Evolutionary conservation across 2,113 vertebrate genomes (phyloP).

Genomic region (Symphodus melops): DNA sequence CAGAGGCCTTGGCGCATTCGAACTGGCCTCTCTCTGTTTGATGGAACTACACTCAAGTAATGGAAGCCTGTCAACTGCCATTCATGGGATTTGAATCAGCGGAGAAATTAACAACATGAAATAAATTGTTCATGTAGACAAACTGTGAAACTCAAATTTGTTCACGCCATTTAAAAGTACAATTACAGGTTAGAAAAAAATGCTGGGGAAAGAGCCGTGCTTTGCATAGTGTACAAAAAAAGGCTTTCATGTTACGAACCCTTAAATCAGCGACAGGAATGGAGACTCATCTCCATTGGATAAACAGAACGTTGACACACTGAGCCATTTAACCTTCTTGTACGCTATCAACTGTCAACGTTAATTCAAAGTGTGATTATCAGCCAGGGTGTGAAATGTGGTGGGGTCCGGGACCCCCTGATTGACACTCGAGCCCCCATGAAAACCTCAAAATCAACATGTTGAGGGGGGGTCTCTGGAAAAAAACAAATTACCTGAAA

Average conservation of each 20-base stretch:
- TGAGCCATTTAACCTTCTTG: no score
- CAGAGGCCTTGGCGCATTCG: constrained; percentile 67
- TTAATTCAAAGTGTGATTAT: not conserved
- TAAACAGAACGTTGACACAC: no score
- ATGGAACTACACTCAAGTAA: constrained; percentile 67
- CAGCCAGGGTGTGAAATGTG: no score
- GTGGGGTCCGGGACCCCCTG: no score
- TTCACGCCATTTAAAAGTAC: constrained; percentile 27
- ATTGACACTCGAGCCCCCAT: no score
- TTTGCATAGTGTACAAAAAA: not conserved
- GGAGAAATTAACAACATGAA: constrained; percentile 60
- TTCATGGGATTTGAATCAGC: constrained; percentile 47
- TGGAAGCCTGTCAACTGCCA: constrained; percentile 54
- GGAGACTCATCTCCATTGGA: no score
- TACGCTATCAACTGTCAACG: not conserved
- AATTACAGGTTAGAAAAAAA: constrained; percentile 4
- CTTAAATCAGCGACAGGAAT: no score
- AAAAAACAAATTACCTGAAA: no score
- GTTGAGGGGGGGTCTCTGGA: no score
- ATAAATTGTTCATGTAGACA: constrained; percentile 41
- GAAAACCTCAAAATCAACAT: no score
- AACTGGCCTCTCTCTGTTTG: constrained; percentile 67
- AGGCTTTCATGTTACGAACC: not conserved
- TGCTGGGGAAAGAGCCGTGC: not conserved
- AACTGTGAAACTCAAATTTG: constrained; percentile 15